Percentiles rank a stretch among this genome's conserved stretches.
These are phyloP conservation scores for Trissonchulus sp. DNA, from an alignment of 2,888 invertebrate species.

Conservation along the genomic window DNA sequence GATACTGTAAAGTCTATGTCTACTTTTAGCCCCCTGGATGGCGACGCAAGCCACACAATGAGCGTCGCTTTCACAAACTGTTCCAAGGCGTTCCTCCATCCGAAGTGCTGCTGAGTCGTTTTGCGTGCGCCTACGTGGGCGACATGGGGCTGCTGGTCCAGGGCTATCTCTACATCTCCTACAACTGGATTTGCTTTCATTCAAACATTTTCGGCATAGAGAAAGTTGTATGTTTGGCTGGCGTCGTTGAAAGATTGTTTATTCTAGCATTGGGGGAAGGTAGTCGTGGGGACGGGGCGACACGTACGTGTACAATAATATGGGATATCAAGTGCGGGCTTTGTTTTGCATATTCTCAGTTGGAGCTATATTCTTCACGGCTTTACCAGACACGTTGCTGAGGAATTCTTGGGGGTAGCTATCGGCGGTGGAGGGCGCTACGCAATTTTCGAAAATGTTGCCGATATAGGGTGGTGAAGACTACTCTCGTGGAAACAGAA, in stretches of 20 bases:
- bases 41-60: slow-evolving; percentile 18
- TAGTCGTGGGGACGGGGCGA: too few relatives aligned
- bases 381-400: too few relatives aligned
- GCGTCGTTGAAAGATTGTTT: background rate
- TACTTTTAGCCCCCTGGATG: background rate
- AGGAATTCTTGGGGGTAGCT: too few relatives aligned
- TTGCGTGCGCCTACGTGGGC: slow-evolving; percentile 82
- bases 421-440: too few relatives aligned
- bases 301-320: too few relatives aligned
- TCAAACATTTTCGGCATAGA: slow-evolving; percentile 91
- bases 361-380: too few relatives aligned
- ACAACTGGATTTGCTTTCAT: slow-evolving; percentile 90
- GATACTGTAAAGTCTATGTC: too few relatives aligned
- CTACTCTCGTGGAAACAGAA: too few relatives aligned
- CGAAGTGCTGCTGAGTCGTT: slow-evolving; percentile 54
- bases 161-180: slow-evolving; percentile 86
- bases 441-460: too few relatives aligned
- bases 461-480: too few relatives aligned
- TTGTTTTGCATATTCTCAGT: too few relatives aligned
- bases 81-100: slow-evolving; percentile 37
- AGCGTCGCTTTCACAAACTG: slow-evolving; percentile 37
- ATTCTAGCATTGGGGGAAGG: background rate
- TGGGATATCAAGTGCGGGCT: too few relatives aligned
- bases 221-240: slow-evolving; percentile 69
- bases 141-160: slow-evolving; percentile 72